A percentile compares a stretch with the other conserved stretches of the same genome.
Evolutionary conservation across 2,113 vertebrate genomes (phyloP).

Genomic region (Sakesphorus luctuosus): DNA sequence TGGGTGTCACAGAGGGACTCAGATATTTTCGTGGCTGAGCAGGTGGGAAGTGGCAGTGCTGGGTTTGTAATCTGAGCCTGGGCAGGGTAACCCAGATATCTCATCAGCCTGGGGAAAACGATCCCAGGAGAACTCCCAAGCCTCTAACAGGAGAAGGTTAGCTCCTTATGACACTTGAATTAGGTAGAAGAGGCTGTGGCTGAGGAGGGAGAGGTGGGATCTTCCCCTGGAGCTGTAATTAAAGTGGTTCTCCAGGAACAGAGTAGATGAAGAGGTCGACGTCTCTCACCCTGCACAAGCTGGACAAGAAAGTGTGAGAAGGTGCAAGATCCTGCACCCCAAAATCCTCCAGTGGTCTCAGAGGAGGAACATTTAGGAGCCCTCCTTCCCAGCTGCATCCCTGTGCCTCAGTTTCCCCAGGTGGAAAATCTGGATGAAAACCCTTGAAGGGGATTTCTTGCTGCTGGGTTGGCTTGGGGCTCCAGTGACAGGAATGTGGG

Average conservation of each 20-base stretch:
- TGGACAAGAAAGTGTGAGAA: neutral
- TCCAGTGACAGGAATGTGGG: neutral
- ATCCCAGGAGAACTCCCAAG: neutral
- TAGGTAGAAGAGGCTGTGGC: neutral
- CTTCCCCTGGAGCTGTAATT: neutral
- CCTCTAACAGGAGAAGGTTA: neutral
- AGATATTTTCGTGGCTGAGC: neutral
- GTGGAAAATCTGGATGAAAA: neutral
- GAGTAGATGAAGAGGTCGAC: neutral
- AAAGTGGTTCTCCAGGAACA: accelerated
- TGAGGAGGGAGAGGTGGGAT: neutral
- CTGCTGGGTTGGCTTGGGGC: neutral
- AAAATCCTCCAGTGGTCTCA: accelerated
- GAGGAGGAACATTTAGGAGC: neutral
- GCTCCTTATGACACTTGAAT: neutral
- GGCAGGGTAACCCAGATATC: neutral
- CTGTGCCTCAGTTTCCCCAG: neutral
- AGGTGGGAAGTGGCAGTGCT: neutral
- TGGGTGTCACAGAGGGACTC: neutral
- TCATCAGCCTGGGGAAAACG: neutral
- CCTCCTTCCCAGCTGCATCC: neutral
- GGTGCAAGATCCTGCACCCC: neutral
- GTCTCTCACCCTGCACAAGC: accelerated
- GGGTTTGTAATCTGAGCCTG: neutral
- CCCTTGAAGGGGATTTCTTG: neutral